Percentiles rank a stretch among this genome's conserved stretches.
phyloP scores from a whole-genome alignment of 2,888 invertebrate genomes.

The Drosophila yooni region DNA sequence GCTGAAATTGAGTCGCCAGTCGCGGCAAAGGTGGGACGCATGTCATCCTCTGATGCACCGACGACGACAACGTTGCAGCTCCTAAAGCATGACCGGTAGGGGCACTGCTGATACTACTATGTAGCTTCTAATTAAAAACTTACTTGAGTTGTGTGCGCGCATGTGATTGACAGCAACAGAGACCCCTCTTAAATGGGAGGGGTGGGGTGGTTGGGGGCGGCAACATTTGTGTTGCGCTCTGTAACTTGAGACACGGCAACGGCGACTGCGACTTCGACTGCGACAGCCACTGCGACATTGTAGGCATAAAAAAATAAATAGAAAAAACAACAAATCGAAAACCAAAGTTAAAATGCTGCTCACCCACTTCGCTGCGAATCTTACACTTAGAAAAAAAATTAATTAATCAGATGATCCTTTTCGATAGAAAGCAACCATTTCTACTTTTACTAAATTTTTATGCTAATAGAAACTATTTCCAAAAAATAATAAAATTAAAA shows the following conservation, averaged over 20 bases:
- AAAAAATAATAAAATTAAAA: not conserved
- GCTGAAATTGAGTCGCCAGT: conserved; percentile 77
- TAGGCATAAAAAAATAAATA: conserved; percentile 21
- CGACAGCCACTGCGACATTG: conserved; percentile 33
- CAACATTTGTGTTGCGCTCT: conserved; percentile 56
- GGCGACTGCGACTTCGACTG: conserved; percentile 19
- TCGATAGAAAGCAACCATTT: not conserved
- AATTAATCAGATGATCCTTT: not conserved
- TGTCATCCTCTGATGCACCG: conserved; percentile 73
- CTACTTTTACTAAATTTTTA: not conserved
- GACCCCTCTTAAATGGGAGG: not conserved
- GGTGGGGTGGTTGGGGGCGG: conserved; percentile 38
- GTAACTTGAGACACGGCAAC: conserved; percentile 57
- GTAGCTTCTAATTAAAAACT: conserved; percentile 73
- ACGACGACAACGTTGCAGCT: conserved; percentile 79
- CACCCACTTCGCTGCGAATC: conserved; percentile 78
- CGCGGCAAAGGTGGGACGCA: conserved; percentile 70
- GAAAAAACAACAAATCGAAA: conserved; percentile 71
- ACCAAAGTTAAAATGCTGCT: conserved; percentile 82
- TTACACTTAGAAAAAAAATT: conserved; percentile 9
- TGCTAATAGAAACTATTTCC: not conserved
- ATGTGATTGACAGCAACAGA: conserved; percentile 79
- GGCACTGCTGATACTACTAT: not conserved
- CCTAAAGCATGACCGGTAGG: conserved; percentile 84
- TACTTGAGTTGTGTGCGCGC: conserved; percentile 81